Percentiles rank a stretch among this genome's conserved stretches.
phyloP scores from a whole-genome alignment of 2,797 vertebrate genomes.

The Remorina albescens region DNA sequence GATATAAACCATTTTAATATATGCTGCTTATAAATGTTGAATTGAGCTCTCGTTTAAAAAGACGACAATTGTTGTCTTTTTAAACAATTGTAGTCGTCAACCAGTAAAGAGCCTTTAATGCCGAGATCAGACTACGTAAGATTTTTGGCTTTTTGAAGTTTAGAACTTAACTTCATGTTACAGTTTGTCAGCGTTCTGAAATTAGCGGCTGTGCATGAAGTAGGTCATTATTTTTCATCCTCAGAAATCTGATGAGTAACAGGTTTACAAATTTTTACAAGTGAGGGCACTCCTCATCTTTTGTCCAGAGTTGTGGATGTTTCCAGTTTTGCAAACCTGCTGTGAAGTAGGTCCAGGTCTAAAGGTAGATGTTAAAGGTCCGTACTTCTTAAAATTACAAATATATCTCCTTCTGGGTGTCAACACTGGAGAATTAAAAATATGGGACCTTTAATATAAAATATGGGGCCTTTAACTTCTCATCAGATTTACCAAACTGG shows the following conservation, averaged over 20 bases:
- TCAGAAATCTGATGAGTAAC: background rate
- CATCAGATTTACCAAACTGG: background rate
- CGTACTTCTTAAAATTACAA: too few species aligned
- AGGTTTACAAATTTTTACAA: fast-evolving
- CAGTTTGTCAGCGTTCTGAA: too few species aligned
- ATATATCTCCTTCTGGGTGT: too few species aligned
- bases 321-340: slow-evolving; percentile 1
- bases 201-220: too few species aligned
- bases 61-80: too few species aligned
- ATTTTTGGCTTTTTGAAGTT: fast-evolving
- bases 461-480: background rate
- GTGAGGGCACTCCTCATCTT: fast-evolving
- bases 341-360: too few species aligned
- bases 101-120: background rate
- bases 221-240: background rate
- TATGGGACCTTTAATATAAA: background rate
- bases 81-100: too few species aligned
- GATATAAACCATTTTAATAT: background rate
- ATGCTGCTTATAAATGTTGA: slow-evolving; percentile 12
- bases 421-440: too few species aligned
- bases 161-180: too few species aligned
- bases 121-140: slow-evolving; percentile 18
- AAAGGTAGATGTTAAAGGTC: too few species aligned
- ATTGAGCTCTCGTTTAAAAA: background rate
- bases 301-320: background rate